A percentile compares a stretch with the other conserved stretches of the same genome.
Conservation (phyloP, 2,797 vertebrate species). For the Galaxias olidus region DNA sequence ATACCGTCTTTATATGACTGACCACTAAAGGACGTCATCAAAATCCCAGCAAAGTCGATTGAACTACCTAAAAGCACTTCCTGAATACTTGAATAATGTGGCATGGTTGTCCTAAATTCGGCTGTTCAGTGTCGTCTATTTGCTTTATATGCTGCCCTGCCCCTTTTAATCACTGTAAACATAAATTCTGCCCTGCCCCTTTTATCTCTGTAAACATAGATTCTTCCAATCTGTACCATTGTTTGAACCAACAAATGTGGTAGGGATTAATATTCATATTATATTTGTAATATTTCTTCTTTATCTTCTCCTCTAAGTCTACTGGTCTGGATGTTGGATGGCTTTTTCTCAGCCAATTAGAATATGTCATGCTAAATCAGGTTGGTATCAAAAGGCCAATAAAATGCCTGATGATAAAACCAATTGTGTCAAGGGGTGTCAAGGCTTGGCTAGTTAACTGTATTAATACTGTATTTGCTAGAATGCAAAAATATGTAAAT, state of each 20-base stretch:
- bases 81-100: constrained; percentile 81
- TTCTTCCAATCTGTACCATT: constrained; percentile 85
- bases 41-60: constrained; percentile 9
- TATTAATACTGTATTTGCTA: constrained; percentile 78
- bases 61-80: constrained; percentile 65
- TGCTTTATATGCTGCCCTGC: constrained; percentile 8
- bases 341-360: constrained; percentile 40
- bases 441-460: constrained; percentile 69
- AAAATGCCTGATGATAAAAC: constrained; percentile 64
- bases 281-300: constrained; percentile 66
- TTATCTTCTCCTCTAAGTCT: constrained; percentile 62
- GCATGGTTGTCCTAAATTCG: constrained; percentile 60
- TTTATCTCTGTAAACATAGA: constrained; percentile 48
- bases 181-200: constrained; percentile 64
- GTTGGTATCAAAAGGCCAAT: constrained; percentile 58
- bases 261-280: constrained; percentile 53
- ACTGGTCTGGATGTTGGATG: constrained; percentile 49
- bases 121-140: constrained; percentile 14
- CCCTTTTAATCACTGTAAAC: constrained; percentile 8
- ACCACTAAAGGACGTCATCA: too few species aligned
- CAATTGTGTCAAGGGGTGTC: constrained; percentile 52
- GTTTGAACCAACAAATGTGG: constrained; percentile 86
- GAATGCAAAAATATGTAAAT: constrained; percentile 77
- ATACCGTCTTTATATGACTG: too few species aligned
- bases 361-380: constrained; percentile 68